Percentiles rank a stretch among this genome's conserved stretches.
These are phyloP conservation scores for Drosophila ogumai DNA, from an alignment of 1,140 invertebrate species.

Conservation along the genomic window DNA sequence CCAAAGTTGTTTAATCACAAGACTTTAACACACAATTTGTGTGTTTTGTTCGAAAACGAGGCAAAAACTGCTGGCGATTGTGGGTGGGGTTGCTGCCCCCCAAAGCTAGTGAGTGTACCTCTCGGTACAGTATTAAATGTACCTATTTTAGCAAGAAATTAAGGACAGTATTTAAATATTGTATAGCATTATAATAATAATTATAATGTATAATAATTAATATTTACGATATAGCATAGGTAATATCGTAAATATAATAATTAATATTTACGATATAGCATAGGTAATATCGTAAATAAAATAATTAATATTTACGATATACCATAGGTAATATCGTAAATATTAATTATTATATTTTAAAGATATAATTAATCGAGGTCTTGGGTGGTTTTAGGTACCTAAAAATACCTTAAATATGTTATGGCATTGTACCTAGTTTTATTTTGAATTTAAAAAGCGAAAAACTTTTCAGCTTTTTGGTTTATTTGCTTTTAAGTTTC, in stretches of 20 bases:
- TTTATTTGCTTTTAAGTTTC: no score
- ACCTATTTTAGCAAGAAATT: not conserved
- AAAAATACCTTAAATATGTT: not conserved
- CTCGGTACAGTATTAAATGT: not conserved
- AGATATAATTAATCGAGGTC: not conserved
- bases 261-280: no score
- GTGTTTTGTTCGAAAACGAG: slow-evolving; percentile 39
- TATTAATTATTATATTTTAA: not conserved
- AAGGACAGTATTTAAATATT: no score
- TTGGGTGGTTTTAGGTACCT: not conserved
- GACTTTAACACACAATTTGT: slow-evolving; percentile 72
- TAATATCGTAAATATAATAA: no score
- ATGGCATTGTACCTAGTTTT: not conserved
- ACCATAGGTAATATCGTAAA: not conserved
- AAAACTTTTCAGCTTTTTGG: not conserved
- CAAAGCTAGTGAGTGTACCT: not conserved
- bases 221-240: no score
- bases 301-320: no score
- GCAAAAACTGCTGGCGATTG: slow-evolving; percentile 12
- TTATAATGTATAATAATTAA: no score
- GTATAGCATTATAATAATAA: no score
- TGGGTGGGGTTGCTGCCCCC: slow-evolving; percentile 6
- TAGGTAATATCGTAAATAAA: no score
- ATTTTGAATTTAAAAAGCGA: not conserved
- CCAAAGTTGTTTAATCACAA: slow-evolving; percentile 77